phyloP scores from a whole-genome alignment of 2,888 invertebrate species.

The Brachycybe producta region DNA sequence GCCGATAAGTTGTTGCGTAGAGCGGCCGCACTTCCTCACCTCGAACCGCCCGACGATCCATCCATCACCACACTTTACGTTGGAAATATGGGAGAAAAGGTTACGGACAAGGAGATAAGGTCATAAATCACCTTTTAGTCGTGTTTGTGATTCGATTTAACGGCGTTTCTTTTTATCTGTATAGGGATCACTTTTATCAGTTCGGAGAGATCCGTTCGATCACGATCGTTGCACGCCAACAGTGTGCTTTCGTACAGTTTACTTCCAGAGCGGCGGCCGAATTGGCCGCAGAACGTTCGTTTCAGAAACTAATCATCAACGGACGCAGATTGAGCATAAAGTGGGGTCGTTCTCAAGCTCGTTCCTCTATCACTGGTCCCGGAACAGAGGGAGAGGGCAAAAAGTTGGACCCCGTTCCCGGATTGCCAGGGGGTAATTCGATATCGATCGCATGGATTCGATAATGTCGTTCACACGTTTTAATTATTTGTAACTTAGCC shows the following conservation, averaged over 20 bases:
- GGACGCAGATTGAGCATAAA: conserved; percentile 89
- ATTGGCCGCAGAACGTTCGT: conserved; percentile 85
- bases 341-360: conserved; percentile 93
- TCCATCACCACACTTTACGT: conserved; percentile 93
- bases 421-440: conserved; percentile 50
- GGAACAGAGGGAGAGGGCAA: conserved; percentile 21
- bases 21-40: conserved; percentile 82
- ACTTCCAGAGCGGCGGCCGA: conserved; percentile 82
- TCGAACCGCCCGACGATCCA: conserved; percentile 90
- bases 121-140: conserved; percentile 25
- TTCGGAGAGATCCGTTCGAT: conserved; percentile 94
- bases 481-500: conserved; percentile 30
- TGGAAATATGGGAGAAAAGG: conserved; percentile 80
- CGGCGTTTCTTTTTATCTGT: conserved; percentile 8
- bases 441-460: no score
- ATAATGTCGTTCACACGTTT: neutral
- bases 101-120: conserved; percentile 76
- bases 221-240: conserved; percentile 76
- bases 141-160: neutral
- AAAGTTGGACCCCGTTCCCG: conserved; percentile 56
- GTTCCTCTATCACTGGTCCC: conserved; percentile 36
- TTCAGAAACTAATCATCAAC: conserved; percentile 76
- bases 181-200: conserved; percentile 91
- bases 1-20: conserved; percentile 83
- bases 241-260: conserved; percentile 92